phyloP scores from a whole-genome alignment of 2,888 invertebrate species.

The Dinocampus coccinellae region DNA sequence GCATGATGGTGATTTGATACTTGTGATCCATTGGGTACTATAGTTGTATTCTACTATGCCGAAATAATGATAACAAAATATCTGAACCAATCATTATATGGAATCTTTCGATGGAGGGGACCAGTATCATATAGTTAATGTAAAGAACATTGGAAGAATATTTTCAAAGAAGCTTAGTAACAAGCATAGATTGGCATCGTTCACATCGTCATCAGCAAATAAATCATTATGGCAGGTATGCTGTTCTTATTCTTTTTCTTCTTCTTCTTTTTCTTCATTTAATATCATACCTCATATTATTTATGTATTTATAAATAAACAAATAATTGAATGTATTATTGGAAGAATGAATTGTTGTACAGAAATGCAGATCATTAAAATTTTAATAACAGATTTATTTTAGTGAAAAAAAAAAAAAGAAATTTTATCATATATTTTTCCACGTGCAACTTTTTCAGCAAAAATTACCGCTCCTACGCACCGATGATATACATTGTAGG shows the following conservation, averaged over 20 bases:
- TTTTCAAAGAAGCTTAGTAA: neutral
- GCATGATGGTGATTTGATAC: too few species aligned
- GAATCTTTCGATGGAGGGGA: neutral
- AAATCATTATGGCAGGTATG: neutral
- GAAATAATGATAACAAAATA: neutral
- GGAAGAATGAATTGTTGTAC: too few species aligned
- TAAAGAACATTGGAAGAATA: neutral
- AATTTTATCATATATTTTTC: too few species aligned
- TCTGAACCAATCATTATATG: neutral
- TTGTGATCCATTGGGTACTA: neutral
- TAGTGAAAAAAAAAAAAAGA: too few species aligned
- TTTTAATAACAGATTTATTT: too few species aligned
- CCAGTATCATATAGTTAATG: neutral
- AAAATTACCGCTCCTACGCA: too few species aligned
- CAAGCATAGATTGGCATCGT: neutral
- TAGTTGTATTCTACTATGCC: neutral
- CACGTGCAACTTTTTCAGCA: too few species aligned
- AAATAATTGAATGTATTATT: too few species aligned
- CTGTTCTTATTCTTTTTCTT: neutral
- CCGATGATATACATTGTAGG: too few species aligned
- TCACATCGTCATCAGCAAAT: neutral
- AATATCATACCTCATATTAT: too few species aligned
- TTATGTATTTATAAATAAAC: too few species aligned
- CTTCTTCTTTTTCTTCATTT: neutral
- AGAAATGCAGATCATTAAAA: too few species aligned